Evolutionary conservation across 2,797 vertebrate species (phyloP).

Genomic region (Hippocampus kuda): DNA sequence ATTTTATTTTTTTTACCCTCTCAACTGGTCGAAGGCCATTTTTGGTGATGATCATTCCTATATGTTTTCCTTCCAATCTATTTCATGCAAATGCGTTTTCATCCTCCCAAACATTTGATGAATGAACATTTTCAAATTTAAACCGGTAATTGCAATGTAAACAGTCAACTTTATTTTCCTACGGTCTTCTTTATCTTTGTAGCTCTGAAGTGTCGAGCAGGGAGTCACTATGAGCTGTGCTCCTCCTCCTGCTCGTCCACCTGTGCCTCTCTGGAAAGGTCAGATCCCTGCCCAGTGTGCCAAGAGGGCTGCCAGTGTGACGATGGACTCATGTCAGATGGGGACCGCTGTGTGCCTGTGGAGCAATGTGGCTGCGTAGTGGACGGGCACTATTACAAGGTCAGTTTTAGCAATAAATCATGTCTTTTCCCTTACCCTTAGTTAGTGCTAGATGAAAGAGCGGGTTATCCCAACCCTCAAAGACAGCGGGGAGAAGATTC

Average conservation of each 20-base stretch:
- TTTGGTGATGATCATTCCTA: not conserved
- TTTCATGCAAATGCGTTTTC: not conserved
- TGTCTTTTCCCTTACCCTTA: not conserved
- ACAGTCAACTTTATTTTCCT: not conserved
- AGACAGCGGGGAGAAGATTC: not conserved
- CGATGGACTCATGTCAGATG: constrained; percentile 47
- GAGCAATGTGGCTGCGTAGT: constrained; percentile 26
- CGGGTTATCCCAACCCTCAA: not conserved
- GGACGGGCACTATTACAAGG: constrained; percentile 23
- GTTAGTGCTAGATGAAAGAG: not conserved
- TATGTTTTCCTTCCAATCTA: not conserved
- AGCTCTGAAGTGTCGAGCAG: constrained; percentile 17
- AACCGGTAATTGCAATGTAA: not conserved
- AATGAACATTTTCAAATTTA: not conserved
- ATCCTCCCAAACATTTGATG: not conserved
- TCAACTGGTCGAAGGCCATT: not conserved
- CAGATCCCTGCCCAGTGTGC: constrained; percentile 34
- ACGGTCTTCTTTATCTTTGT: not conserved
- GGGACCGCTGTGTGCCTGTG: constrained; percentile 39
- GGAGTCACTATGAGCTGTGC: constrained; percentile 42
- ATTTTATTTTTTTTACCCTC: not conserved
- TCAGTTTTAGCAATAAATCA: not conserved
- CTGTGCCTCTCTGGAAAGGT: constrained; percentile 42
- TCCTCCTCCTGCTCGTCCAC: constrained; percentile 47
- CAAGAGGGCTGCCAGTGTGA: constrained; percentile 61